Base-by-base conservation (phyloP, 2,888 invertebrate genomes). In the Sympetrum striolatum region DNA sequence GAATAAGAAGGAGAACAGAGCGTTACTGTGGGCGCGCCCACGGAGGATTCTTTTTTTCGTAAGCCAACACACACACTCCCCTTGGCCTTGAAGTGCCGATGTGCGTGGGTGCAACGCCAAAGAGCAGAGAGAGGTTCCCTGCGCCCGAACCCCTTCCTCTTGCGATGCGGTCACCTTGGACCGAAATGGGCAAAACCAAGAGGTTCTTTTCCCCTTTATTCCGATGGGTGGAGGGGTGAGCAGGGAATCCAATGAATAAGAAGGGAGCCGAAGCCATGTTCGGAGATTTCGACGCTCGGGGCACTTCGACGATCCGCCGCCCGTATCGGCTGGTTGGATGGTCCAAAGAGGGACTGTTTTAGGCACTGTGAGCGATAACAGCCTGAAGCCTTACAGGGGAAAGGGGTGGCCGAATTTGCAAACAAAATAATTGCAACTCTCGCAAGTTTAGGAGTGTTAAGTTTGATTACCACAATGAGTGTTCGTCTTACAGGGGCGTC, bases 21-120 rank as follows among this genome's bases (percentile, higher is more conserved):
- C 31, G 73, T 12, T 37, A 5, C 22, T 5, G 86, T 64, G 60
- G 86, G 86, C 86, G 86, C 86, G 60, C 86, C 86, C 86, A 86
- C 86, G 86, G 60, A 22, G 37, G 58, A 86, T 86, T 86, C 60
- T 86, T 60, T 86, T 82, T 86, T 86, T 86, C 86, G 86, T 60
- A 60, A 86, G 18, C 82, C 82, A 37, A 60, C 22, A 22, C 60
- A 58, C 86, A 64, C 86, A 48, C 86, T 37, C 60, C 60, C 86
- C 86, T 86, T 86, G 86, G 86, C 86, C 86, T 86, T 86, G 86
- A 58, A 18, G 86, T 60, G 60, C 73, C 73, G 73, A 73, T 73
- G 25, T 73, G 73, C 31, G 73, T 73, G 73, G 73, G 73, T 73
- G 73, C 73, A 73, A 31, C 31, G 25, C 73, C 25, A 73, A 73